Conservation (phyloP, 1,140 invertebrate species). For the Drosophila murphyi region DNA sequence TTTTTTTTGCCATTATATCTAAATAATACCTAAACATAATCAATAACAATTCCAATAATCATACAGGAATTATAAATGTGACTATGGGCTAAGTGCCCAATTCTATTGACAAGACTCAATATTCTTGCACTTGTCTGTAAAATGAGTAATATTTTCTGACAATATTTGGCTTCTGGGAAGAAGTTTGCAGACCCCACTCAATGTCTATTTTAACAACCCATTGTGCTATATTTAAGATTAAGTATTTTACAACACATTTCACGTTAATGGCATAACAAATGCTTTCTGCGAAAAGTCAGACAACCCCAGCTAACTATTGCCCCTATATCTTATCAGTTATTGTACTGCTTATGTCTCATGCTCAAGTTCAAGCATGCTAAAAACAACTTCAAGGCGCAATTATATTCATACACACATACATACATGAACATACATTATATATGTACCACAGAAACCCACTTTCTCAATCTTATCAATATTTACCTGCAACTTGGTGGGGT, state of each 20-base stretch:
- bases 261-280: conserved; percentile 30
- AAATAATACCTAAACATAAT: background rate
- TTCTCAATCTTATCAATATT: conserved; percentile 38
- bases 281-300: conserved; percentile 21
- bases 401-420: background rate
- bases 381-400: conserved; percentile 24
- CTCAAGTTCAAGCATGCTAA: conserved; percentile 22
- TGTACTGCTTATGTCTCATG: conserved; percentile 9
- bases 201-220: conserved; percentile 28
- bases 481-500: background rate
- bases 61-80: background rate
- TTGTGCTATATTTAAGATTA: conserved; percentile 23
- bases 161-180: conserved; percentile 9
- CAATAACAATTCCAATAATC: background rate
- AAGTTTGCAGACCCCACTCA: background rate
- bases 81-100: background rate
- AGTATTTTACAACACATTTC: conserved; percentile 13
- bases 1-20: background rate
- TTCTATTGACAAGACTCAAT: background rate
- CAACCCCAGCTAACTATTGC: conserved; percentile 1
- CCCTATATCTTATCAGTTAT: conserved; percentile 34
- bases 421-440: background rate
- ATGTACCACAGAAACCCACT: conserved; percentile 24
- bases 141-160: conserved; percentile 3
- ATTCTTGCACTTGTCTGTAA: conserved; percentile 1